Percentiles rank a stretch among this genome's conserved stretches.
These are phyloP conservation scores for Hoplodrina blanda DNA, from an alignment of 2,888 invertebrate species.

Conservation along the genomic window DNA sequence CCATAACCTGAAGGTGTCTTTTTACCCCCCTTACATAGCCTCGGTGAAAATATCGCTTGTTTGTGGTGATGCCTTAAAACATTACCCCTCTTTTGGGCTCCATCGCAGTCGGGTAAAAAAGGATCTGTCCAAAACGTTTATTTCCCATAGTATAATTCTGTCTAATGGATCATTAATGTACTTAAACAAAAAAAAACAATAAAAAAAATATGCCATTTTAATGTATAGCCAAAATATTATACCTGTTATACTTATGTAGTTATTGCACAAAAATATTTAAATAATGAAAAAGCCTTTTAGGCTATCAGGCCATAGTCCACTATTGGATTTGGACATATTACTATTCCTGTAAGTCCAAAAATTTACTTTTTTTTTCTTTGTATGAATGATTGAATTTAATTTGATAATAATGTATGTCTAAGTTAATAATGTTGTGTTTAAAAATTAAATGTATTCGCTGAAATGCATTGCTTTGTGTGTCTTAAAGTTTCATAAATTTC, in stretches of 20 bases:
- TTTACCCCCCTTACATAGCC: no score
- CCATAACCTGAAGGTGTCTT: no score
- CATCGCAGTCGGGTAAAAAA: neutral
- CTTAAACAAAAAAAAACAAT: conserved; percentile 11
- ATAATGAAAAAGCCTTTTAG: neutral
- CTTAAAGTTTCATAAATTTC: conserved; percentile 21
- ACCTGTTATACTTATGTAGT: neutral
- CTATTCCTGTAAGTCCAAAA: neutral
- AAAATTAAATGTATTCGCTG: conserved; percentile 19
- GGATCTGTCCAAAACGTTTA: conserved; percentile 30
- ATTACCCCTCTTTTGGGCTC: neutral
- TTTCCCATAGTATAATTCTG: neutral
- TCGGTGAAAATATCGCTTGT: no score
- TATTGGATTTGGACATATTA: neutral
- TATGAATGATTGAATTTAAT: conserved; percentile 8
- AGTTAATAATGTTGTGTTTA: conserved; percentile 23
- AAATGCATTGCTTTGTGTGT: conserved; percentile 29
- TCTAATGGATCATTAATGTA: conserved; percentile 8
- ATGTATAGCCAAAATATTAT: conserved; percentile 16
- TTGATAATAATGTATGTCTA: conserved; percentile 4
- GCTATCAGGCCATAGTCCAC: neutral
- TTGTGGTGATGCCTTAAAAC: neutral
- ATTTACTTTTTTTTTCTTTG: neutral
- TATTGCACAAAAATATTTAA: conserved; percentile 29
- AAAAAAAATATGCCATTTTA: neutral